Percentiles rank a stretch among this genome's conserved stretches.
Evolutionary conservation across 2,888 invertebrate species (phyloP).

Genomic region (Pedicia rivosa): DNA sequence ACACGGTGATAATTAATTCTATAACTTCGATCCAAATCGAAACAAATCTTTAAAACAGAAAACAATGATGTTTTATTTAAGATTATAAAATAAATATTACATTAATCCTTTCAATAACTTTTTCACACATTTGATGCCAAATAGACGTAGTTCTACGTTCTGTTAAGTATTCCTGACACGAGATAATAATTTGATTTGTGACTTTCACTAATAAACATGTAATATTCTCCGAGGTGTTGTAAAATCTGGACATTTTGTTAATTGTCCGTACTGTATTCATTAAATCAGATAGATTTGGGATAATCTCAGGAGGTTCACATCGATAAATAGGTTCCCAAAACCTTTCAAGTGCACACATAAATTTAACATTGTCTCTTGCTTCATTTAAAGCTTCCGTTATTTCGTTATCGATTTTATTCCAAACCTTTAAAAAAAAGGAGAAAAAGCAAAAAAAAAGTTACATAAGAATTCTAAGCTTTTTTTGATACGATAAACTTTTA

Average conservation of each 20-base stretch:
- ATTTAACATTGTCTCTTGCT: constrained; percentile 74
- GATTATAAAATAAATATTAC: constrained; percentile 23
- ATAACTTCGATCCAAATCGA: constrained; percentile 19
- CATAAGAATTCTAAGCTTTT: constrained; percentile 29
- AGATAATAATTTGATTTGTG: constrained; percentile 75
- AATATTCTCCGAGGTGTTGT: constrained; percentile 64
- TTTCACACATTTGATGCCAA: constrained; percentile 57
- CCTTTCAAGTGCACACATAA: constrained; percentile 67
- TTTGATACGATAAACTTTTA: too few relatives aligned
- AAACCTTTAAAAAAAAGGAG: constrained; percentile 38
- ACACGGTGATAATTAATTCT: constrained; percentile 37
- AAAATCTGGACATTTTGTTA: constrained; percentile 64
- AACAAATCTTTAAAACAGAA: constrained; percentile 28
- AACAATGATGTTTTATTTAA: neutral
- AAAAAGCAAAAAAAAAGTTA: constrained; percentile 1
- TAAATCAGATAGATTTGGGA: constrained; percentile 40
- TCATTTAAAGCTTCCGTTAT: constrained; percentile 66
- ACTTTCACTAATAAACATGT: constrained; percentile 69
- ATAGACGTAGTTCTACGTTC: constrained; percentile 49
- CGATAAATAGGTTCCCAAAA: constrained; percentile 73
- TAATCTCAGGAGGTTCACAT: constrained; percentile 34
- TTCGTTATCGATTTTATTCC: constrained; percentile 57
- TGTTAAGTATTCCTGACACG: constrained; percentile 62
- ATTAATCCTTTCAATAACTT: constrained; percentile 54
- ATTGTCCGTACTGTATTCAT: constrained; percentile 70